Evolutionary conservation across 1,140 invertebrate species (phyloP).

Genomic region (Samia ricini): DNA sequence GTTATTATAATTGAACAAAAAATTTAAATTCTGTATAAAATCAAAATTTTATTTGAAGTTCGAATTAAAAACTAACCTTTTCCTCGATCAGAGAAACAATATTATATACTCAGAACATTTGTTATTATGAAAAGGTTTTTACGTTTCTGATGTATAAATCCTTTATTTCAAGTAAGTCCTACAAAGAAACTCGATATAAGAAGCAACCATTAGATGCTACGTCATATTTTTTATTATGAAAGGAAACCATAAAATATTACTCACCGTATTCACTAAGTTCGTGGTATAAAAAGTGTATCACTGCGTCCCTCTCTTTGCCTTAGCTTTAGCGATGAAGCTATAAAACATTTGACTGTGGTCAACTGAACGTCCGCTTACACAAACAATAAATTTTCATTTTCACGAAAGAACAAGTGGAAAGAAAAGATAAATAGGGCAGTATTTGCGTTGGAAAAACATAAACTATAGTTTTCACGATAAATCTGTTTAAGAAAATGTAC

Average conservation of each 20-base stretch:
- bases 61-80: not conserved
- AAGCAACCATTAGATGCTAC: not conserved
- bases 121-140: not conserved
- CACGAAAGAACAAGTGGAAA: constrained; percentile 57
- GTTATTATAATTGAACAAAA: too few species aligned
- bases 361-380: constrained; percentile 45
- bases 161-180: not conserved
- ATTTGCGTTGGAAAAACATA: not conserved
- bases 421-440: constrained; percentile 49
- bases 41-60: not conserved
- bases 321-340: not conserved
- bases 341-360: constrained; percentile 61
- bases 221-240: constrained; percentile 5
- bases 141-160: not conserved
- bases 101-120: not conserved
- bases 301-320: not conserved
- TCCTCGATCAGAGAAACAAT: not conserved
- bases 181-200: not conserved
- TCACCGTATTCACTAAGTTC: not conserved
- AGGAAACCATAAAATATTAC: constrained; percentile 6
- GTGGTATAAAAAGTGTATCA: constrained; percentile 4
- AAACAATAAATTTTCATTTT: constrained; percentile 67
- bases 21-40: too few species aligned
- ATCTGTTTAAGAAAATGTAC: not conserved
- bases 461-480: not conserved